These are phyloP conservation scores for Bungarus multicinctus DNA, from an alignment of 2,113 vertebrate species.

Conservation along the genomic window DNA sequence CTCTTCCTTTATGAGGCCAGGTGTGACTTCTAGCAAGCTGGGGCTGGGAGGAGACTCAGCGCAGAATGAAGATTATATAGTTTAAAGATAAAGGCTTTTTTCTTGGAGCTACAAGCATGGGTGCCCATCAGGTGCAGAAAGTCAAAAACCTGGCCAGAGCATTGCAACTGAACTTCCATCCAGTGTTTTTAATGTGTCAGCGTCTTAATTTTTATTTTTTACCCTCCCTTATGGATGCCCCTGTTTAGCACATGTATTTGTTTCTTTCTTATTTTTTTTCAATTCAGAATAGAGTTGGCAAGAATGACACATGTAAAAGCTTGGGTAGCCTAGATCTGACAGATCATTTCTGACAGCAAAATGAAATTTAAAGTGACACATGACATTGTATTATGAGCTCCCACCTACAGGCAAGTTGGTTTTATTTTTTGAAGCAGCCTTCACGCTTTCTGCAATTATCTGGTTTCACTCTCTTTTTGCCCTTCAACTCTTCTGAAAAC, in stretches of 20 bases:
- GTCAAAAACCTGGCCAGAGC: not conserved
- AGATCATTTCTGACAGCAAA: not conserved
- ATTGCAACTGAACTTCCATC: not conserved
- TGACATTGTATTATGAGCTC: slow-evolving; percentile 17
- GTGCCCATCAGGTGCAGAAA: not conserved
- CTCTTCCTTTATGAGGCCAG: not conserved
- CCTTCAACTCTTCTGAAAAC: slow-evolving; percentile 4
- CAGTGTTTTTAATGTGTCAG: not conserved
- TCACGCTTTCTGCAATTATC: slow-evolving; percentile 1
- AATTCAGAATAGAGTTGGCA: too few relatives aligned
- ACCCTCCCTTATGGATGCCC: not conserved
- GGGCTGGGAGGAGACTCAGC: not conserved
- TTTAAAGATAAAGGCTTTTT: not conserved
- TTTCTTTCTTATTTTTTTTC: too few relatives aligned
- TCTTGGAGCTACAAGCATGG: not conserved
- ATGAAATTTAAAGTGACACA: not conserved
- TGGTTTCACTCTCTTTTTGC: slow-evolving; percentile 28
- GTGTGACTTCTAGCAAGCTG: not conserved
- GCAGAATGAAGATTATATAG: not conserved
- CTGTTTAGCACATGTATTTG: too few relatives aligned
- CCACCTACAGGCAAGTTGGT: slow-evolving; percentile 6
- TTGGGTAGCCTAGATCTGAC: not conserved
- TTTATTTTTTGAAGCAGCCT: slow-evolving; percentile 28
- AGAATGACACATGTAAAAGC: not conserved
- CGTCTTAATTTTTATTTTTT: not conserved